Evolutionary conservation across 2,797 vertebrate genomes (phyloP).

Genomic region (Hypotaenidia philippensis): DNA sequence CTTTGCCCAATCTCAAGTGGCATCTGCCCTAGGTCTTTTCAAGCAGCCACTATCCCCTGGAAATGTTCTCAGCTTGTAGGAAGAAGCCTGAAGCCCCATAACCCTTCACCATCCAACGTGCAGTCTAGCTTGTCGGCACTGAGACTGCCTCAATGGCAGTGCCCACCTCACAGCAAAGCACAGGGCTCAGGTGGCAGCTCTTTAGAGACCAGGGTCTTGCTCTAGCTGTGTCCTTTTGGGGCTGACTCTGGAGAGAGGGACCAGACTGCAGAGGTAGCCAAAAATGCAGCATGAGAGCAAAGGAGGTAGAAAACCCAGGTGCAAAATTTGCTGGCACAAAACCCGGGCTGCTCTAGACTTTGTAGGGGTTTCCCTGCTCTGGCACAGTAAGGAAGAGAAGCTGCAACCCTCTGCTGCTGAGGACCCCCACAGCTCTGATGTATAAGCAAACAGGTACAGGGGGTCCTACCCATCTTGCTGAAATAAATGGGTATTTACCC

Average conservation of each 20-base stretch:
- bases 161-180: neutral
- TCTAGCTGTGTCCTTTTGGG: neutral
- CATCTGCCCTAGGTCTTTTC: neutral
- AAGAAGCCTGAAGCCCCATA: neutral
- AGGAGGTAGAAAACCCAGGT: neutral
- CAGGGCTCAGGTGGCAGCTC: rapidly evolving
- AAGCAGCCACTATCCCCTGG: rapidly evolving
- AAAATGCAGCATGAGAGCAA: neutral
- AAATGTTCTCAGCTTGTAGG: neutral
- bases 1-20: rapidly evolving
- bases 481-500: neutral
- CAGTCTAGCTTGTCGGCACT: rapidly evolving
- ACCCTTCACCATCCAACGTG: neutral
- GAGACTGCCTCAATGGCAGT: neutral
- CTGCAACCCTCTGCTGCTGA: neutral
- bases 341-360: neutral
- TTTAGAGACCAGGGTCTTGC: neutral
- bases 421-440: neutral
- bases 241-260: neutral
- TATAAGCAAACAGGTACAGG: neutral
- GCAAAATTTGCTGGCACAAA: neutral
- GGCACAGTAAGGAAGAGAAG: neutral
- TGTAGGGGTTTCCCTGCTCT: neutral
- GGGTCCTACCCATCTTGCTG: neutral
- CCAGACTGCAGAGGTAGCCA: rapidly evolving